Conservation (phyloP, 2,888 invertebrate genomes). For the Morpho achilles region DNA sequence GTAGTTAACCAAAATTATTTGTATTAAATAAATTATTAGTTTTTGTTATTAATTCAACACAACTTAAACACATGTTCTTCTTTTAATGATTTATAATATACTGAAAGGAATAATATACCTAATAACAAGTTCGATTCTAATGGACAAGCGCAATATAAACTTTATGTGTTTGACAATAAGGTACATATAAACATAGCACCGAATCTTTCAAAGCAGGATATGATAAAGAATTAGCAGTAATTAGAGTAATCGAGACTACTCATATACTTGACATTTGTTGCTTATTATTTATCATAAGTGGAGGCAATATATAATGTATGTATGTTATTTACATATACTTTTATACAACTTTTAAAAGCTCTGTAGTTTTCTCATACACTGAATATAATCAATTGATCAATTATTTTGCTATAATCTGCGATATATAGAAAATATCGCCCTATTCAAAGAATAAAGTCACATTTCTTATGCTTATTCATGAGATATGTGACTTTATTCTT, state of each 20-base stretch:
- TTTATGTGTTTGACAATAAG: background rate
- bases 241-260: constrained; percentile 9
- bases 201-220: constrained; percentile 7
- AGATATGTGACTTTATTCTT: too few species aligned
- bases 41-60: background rate
- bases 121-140: background rate
- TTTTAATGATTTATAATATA: background rate
- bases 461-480: too few species aligned
- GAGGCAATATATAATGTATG: background rate
- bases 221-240: constrained; percentile 20
- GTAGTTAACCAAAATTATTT: too few species aligned
- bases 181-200: background rate
- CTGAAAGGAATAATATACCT: constrained; percentile 1
- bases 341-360: background rate
- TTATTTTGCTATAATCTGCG: too few species aligned
- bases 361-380: too few species aligned
- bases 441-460: too few species aligned
- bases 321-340: background rate
- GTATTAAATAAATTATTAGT: too few species aligned
- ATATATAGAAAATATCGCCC: too few species aligned
- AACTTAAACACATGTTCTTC: constrained; percentile 5
- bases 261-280: constrained; percentile 1
- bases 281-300: background rate
- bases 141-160: background rate
- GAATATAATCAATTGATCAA: too few species aligned